Percentiles rank a stretch among this genome's conserved stretches.
phyloP scores from a whole-genome alignment of 2,113 vertebrate species.

The Amazona guildingii region DNA sequence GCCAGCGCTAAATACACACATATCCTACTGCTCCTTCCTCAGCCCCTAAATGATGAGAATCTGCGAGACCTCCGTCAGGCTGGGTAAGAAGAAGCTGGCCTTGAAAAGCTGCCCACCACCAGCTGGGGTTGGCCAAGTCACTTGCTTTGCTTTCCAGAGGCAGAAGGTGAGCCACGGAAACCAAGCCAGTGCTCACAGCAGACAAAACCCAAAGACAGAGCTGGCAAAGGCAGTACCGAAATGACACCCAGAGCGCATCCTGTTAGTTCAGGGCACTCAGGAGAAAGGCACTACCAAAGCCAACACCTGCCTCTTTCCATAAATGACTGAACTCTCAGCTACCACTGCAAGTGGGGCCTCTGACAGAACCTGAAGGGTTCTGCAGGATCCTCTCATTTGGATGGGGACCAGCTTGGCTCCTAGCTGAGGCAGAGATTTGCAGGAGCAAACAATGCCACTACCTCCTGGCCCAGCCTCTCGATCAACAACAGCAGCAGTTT shows the following conservation, averaged over 20 bases:
- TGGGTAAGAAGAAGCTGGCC: background rate
- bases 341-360: background rate
- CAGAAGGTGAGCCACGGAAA: rapidly evolving
- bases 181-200: background rate
- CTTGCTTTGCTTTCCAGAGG: background rate
- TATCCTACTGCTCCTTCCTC: background rate
- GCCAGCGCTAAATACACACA: background rate
- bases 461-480: background rate
- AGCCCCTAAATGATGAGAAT: background rate
- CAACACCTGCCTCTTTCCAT: background rate
- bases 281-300: background rate
- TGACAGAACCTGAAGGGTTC: background rate
- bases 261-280: background rate
- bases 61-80: background rate
- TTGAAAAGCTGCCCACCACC: background rate
- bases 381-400: background rate
- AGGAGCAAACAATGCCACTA: background rate
- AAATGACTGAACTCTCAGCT: background rate
- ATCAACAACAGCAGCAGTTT: background rate
- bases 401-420: background rate
- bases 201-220: background rate
- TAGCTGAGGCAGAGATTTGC: background rate
- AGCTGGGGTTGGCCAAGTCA: background rate
- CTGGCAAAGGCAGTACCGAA: background rate
- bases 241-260: background rate